Base-by-base conservation (phyloP, 64 coral and sea anemone species). In the Catalaphyllia jardinei region DNA sequence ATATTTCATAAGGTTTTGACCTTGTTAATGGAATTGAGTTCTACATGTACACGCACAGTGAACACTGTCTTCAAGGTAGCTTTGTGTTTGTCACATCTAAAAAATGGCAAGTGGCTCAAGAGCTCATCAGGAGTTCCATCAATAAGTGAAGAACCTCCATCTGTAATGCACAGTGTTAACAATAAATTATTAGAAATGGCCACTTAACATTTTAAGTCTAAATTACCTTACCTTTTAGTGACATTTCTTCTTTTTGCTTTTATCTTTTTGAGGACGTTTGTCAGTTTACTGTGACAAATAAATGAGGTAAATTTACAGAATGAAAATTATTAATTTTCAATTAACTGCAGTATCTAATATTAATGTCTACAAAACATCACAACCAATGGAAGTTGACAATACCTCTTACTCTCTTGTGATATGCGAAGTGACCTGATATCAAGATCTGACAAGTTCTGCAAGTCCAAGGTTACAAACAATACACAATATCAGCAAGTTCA, bases 361-460 rank as follows among this genome's bases (percentile, higher is more conserved):
- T 27, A 69, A 10, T 24, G n/a, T n/a, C 4, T 11, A 69, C 2
- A 1, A 39, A 35, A 33, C n/a, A 31, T 31, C 51, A 28, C 29
- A 30, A 31, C n/a, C 6, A 75, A 27, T 60, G 29, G 29, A 33
- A 33, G 9, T 38, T 8, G 20, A 69, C 79, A 52, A 59, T 55
- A 92, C 90, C 72, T 87, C 79, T 87, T 92, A 18, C 90, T 92
- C 16, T 92, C 83, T 76, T 78, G 60, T 17, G 90, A 92, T 64
- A 92, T 67, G 39, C 77, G 90, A 71, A 92, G 60, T 14, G 73
- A 2, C 46, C 72, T 92, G 22, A 92, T 78, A 22, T 92, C 90
- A 87, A 22, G 9, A 12, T 92, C 90, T 78, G 72, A 57, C 20
- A 92, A 60, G 31, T 87, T 92, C 90, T 92, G 62, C 59, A 77